Evolutionary conservation across 2,113 vertebrate genomes (phyloP).

Genomic region (Herpetotheres cachinnans): DNA sequence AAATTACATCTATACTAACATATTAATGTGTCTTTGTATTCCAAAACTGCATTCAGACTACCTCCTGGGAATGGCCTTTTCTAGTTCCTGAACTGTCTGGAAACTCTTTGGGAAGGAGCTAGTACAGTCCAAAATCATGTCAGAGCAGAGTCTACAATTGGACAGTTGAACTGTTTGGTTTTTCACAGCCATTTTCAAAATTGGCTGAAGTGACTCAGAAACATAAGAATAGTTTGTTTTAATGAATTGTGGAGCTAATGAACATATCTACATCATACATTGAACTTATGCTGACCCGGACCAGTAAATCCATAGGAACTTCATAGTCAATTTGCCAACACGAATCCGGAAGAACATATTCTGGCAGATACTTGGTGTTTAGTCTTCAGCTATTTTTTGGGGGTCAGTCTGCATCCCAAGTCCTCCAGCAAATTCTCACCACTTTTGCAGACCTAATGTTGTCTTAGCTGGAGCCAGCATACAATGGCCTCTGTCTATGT

Average conservation of each 20-base stretch:
- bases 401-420: not conserved
- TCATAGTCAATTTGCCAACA: not conserved
- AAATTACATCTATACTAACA: not conserved
- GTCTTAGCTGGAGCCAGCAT: not conserved
- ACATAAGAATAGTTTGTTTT: not conserved
- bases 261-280: not conserved
- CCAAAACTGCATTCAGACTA: not conserved
- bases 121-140: not conserved
- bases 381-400: not conserved
- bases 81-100: not conserved
- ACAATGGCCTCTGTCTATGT: not conserved
- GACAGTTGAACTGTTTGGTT: not conserved
- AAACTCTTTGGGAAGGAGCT: not conserved
- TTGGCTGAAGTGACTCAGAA: not conserved
- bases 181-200: not conserved
- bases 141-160: not conserved
- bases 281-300: not conserved
- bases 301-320: not conserved
- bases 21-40: not conserved
- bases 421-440: not conserved
- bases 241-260: not conserved
- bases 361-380: not conserved
- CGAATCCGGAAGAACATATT: not conserved
- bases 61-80: not conserved
- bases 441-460: not conserved